phyloP scores from a whole-genome alignment of 1,140 invertebrate genomes.

The Zaprionus inermis region DNA sequence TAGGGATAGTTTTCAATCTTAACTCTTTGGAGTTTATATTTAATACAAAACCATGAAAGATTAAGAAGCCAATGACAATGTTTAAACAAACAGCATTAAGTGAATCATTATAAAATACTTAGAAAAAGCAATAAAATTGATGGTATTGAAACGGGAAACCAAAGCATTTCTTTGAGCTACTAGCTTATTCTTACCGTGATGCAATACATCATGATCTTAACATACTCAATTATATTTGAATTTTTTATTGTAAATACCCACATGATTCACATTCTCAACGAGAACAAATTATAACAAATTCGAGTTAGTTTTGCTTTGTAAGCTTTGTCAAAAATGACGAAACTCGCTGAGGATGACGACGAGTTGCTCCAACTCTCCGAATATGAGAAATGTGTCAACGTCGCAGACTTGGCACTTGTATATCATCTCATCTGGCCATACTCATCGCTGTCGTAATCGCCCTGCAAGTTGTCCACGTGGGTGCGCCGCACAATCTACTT shows the following conservation, averaged over 20 bases:
- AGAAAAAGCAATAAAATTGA: too few relatives aligned
- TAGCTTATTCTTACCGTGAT: too few relatives aligned
- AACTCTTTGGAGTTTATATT: background rate
- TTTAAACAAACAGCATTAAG: too few relatives aligned
- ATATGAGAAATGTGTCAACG: slow-evolving; percentile 60
- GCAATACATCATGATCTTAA: too few relatives aligned
- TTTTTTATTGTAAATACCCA: too few relatives aligned
- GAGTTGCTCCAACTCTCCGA: slow-evolving; percentile 22
- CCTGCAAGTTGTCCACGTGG: slow-evolving; percentile 3
- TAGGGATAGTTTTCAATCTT: background rate
- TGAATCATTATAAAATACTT: too few relatives aligned
- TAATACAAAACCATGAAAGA: background rate
- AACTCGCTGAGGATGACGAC: slow-evolving; percentile 16
- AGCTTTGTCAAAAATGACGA: slow-evolving; percentile 43
- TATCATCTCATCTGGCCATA: slow-evolving; percentile 11
- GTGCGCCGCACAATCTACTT: background rate
- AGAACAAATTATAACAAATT: background rate
- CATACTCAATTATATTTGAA: too few relatives aligned
- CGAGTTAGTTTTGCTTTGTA: background rate
- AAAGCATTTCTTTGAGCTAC: too few relatives aligned
- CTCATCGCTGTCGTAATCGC: slow-evolving; percentile 3
- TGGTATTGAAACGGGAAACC: too few relatives aligned
- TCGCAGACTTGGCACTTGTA: slow-evolving; percentile 18
- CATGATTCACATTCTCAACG: too few relatives aligned
- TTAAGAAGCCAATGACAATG: background rate